Base-by-base conservation (phyloP, 2,113 vertebrate species). In the Microtus pennsylvanicus region DNA sequence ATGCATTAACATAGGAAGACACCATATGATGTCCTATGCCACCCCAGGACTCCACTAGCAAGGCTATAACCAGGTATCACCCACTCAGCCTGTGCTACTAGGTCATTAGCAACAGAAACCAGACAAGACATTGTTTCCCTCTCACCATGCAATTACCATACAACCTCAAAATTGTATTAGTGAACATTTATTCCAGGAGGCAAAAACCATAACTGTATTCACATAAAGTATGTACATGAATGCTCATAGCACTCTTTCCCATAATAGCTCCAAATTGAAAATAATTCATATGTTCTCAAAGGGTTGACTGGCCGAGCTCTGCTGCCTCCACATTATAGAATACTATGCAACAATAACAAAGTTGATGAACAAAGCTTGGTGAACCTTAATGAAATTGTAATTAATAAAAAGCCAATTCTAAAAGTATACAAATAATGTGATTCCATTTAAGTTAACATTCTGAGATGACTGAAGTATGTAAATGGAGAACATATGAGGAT, bases 81-180 rank as follows among this genome's bases (percentile, higher is more conserved):
- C 35, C 70, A 91, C 45, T 5, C 22, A 52, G 47, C 26, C 35
- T 70, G 28, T 12, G 14, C 14, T 80, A 61, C 26, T 81, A 58
- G 7, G 22, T n/a, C 72, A 61, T 89, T 63, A 63, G 65, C 50
- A 72, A 47, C 75, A 47, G 19, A 87, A 50, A 50, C 28, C 67
- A 61, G 22, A 94, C 38, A 89, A 81, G 50, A 72, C 52, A 78
- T 11, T 45, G 78, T 83, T 90, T 94, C 69, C 75, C 26, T 21
- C 50, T 87, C 81, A 89, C 80, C 24, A n/a, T 33, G 7, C 77
- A 93, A 90, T 90, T 86, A 70, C 16, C 77, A 76, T 83, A 75
- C 12, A 58, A 69, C 69, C 52, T 72, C 35, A 35, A 35, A 76
- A 70, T 82, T 86, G 38, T 81, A 55, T 12, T 70, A 35, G 55